Base-by-base conservation (phyloP, 2,797 vertebrate genomes). In the Pangasius sanitwongsei region DNA sequence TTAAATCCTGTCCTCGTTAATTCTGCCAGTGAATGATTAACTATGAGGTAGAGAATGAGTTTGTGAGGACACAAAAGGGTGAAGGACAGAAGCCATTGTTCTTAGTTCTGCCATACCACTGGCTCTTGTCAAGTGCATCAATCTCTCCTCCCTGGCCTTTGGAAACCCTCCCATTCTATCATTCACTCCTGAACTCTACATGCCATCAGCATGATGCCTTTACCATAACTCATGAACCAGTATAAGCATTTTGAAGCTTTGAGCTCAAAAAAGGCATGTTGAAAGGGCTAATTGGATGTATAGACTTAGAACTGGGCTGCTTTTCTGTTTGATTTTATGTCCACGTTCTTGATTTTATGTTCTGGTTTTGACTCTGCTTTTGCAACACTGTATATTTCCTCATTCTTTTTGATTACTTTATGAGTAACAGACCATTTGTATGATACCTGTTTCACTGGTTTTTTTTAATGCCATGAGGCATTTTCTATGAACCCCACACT, bases 371-470 rank as follows among this genome's bases (percentile, higher is more conserved):
- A 37, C 37, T 74, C 7, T 59, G 85, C 67, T 34, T 72, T 53
- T 67, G 57, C 25, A 83, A 84, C 25, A 50, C 15, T 20, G 15
- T 41, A 41, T 48, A 48, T 48, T 48, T 9, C 48, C 48, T 48
- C 48, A 48, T 9, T 48, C 48, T 48, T 48, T 6, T 48, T 55
- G 4, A 80, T 8, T 74, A 67, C 16, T 12, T 55, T 16, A 84
- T 75, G 65, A 48, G 34, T 44, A 65, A 81, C 70, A 78, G n/a
- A 80, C 77, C 41, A 88, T 41, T 55, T 67, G 53, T 89, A 59
- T 20, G 74, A 57, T 92, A 91, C 92, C 93, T 92, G 92, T 94
- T 94, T 93, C 92, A 94, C 93, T 91, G 85, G 87, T 16, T 85
- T 48, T 16, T 85, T 48, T 44, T 69, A 34, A 83, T 72, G 63